Conservation (phyloP, 35 echinoderm and acorn worm genomes). For the Hemicentrotus pulcherrimus region DNA sequence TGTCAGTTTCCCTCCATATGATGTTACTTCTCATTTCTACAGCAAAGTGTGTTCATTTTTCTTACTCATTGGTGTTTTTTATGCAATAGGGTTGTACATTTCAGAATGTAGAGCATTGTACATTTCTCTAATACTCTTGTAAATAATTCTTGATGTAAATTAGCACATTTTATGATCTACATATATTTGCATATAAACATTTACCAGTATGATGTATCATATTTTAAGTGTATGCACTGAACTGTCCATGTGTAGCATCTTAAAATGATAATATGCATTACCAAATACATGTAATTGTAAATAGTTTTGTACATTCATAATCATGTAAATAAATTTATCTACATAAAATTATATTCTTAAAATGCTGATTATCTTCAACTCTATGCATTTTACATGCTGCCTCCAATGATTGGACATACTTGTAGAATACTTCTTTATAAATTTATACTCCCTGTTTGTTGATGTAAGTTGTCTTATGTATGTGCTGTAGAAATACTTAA, state of each 20-base stretch:
- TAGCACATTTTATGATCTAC: background rate
- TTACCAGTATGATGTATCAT: background rate
- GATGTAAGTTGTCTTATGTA: no score
- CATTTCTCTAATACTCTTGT: background rate
- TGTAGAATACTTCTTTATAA: background rate
- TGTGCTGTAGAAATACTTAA: background rate
- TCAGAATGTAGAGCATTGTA: background rate
- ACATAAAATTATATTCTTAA: background rate
- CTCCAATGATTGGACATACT: background rate
- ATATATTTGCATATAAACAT: background rate
- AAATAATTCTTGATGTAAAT: background rate
- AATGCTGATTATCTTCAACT: constrained; percentile 14
- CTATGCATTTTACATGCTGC: constrained; percentile 24
- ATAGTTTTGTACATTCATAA: background rate
- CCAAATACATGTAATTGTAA: background rate
- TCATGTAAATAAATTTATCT: background rate
- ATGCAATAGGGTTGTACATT: background rate
- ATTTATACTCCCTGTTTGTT: no score
- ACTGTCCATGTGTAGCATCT: background rate
- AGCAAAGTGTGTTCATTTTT: background rate
- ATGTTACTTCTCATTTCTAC: background rate
- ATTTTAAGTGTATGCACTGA: background rate
- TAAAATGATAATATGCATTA: background rate
- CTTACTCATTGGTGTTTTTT: background rate
- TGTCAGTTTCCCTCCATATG: background rate